Percentiles rank a stretch among this genome's conserved stretches.
Conservation (phyloP, 2,113 vertebrate genomes). For the Raphicerus campestris region DNA sequence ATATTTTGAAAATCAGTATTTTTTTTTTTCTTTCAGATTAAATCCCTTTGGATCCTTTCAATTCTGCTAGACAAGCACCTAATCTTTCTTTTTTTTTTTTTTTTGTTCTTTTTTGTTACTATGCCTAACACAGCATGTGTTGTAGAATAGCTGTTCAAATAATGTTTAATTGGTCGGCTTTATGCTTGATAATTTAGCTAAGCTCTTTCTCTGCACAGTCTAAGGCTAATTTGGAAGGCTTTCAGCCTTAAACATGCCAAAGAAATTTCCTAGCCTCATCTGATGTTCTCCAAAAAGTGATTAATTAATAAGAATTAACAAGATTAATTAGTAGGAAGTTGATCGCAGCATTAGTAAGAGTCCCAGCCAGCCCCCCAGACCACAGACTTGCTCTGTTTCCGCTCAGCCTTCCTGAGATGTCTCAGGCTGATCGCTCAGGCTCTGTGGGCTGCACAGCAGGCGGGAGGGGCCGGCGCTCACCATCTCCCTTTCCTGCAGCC, state of each 20-base stretch:
- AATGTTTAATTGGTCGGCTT: not conserved
- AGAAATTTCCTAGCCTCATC: not conserved
- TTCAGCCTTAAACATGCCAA: not conserved
- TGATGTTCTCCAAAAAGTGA: constrained; percentile 23
- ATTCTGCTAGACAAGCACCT: not conserved
- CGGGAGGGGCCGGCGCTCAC: not conserved
- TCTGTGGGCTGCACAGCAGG: not conserved
- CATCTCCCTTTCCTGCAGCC: not conserved
- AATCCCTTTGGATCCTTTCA: not conserved
- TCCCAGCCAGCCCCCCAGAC: not conserved
- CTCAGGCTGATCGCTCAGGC: not conserved
- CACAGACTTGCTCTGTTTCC: not conserved
- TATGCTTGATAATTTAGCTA: not conserved
- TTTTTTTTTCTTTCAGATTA: not conserved
- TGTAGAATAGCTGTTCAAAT: not conserved
- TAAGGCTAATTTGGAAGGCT: not conserved
- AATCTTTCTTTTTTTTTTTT: not conserved
- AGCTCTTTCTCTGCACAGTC: not conserved
- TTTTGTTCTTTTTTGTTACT: not conserved
- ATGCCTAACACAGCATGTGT: not conserved
- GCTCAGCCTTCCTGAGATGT: not conserved
- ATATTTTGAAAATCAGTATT: not conserved
- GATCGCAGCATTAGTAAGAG: not conserved
- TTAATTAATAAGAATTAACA: constrained; percentile 19
- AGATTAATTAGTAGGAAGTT: not conserved